Percentiles rank a stretch among this genome's conserved stretches.
Evolutionary conservation across 2,113 vertebrate species (phyloP).

Genomic region (Vombatus ursinus): DNA sequence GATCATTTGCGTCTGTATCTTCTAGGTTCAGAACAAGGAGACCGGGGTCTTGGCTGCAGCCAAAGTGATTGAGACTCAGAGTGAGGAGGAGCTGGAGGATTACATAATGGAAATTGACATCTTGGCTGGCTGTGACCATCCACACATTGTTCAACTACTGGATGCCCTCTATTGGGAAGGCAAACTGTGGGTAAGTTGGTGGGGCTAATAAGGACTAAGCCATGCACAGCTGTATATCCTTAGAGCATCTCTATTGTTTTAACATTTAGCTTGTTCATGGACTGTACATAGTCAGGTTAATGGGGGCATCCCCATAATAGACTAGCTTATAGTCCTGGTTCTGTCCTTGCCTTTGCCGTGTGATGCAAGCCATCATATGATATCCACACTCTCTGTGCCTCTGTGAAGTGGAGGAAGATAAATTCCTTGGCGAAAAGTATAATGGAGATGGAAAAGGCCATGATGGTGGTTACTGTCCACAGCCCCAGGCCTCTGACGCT

Average conservation of each 20-base stretch:
- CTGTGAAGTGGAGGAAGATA: no score
- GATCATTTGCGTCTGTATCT: background rate
- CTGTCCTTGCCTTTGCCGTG: background rate
- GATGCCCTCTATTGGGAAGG: slow-evolving; percentile 79
- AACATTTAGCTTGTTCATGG: background rate
- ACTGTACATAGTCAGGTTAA: background rate
- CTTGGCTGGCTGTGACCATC: slow-evolving; percentile 79
- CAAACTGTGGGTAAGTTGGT: slow-evolving; percentile 81
- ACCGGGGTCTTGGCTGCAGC: slow-evolving; percentile 72
- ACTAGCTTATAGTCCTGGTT: background rate
- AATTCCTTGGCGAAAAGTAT: no score
- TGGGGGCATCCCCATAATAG: background rate
- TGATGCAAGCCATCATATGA: background rate
- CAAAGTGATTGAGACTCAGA: slow-evolving; percentile 77
- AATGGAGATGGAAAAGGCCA: no score
- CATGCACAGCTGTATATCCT: background rate
- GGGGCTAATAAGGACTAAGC: background rate
- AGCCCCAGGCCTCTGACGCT: no score
- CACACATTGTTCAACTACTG: slow-evolving; percentile 78
- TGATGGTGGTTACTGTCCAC: no score
- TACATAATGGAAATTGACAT: slow-evolving; percentile 81
- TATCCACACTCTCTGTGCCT: background rate
- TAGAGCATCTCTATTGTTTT: background rate
- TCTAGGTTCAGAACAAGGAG: slow-evolving; percentile 69
- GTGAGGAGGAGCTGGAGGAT: slow-evolving; percentile 83